Evolutionary conservation across 2,797 vertebrate species (phyloP), one percentile per base, ranked within the genome.

Genomic region (Columba guinea): DNA sequence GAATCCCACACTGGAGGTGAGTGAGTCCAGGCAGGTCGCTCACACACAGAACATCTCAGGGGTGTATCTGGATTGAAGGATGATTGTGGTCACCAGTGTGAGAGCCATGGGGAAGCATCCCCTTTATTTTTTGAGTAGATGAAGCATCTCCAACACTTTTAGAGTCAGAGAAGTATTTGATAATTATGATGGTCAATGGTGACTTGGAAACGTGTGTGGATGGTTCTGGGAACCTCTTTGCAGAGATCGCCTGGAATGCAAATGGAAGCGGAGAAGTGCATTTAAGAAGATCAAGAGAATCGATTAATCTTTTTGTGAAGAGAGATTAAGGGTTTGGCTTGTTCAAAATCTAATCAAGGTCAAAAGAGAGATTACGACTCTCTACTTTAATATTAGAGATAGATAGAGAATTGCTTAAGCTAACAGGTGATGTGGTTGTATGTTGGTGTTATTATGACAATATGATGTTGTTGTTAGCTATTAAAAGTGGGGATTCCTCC

Each of bases 321-420:
- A 34, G 44, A 86, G 85, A 90, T 96, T 81, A 92, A 71, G n/a
- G 46, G 37, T 48, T 86, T 78, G 87, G 53, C 77, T 90, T 30
- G 10, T 71, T 91, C 46, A 73, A 58, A 90, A 86, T 30, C 86
- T 62, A 39, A 44, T 84, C 73, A 64, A 86, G 76, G 76, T 75
- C 68, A 44, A 51, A 59, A 68, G 41, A 77, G 79, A 83, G 79
- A 74, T 77, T n/a, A 16, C 13, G 22, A 60, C 64, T 27, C 49
- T 67, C 60, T 56, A 2, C 63, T 48, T 65, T 70, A 88, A 35
- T 23, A 58, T 71, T 62, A 84, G 76, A n/a, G 28, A 17, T 20
- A 32, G 23, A 17, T 22, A 8, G 48, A 17, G 37, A 44, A 41
- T 16, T 27, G 41, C 28, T 67, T 27, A 4, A 53, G 24, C 39